phyloP scores from a whole-genome alignment of 2,113 vertebrate genomes.

The Neofelis nebulosa region DNA sequence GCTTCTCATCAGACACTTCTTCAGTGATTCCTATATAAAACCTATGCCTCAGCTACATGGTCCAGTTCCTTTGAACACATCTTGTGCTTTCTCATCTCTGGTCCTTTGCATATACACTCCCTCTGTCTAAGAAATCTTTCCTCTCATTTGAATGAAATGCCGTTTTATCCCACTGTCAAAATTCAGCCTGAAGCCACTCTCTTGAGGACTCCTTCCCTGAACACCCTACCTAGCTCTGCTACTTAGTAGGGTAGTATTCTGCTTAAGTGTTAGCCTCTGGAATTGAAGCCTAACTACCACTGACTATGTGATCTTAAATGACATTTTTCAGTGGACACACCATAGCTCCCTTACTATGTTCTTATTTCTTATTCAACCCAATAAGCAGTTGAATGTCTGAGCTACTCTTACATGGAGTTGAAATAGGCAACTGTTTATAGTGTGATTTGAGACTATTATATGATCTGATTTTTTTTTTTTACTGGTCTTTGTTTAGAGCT shows the following conservation, averaged over 20 bases:
- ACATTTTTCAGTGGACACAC: background rate
- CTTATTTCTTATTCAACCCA: background rate
- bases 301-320: background rate
- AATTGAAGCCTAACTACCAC: background rate
- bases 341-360: background rate
- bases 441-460: background rate
- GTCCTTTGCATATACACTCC: background rate
- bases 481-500: background rate
- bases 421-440: background rate
- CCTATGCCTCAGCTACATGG: background rate
- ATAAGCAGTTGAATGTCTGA: background rate
- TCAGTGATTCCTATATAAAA: background rate
- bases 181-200: background rate
- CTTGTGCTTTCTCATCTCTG: background rate
- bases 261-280: background rate
- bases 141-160: background rate
- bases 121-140: background rate
- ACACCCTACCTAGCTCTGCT: background rate
- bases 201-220: background rate
- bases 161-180: background rate
- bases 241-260: background rate
- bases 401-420: background rate
- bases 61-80: background rate
- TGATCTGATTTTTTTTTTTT: constrained; percentile 17
- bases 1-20: background rate